These are phyloP conservation scores for Julus scanicus DNA, from an alignment of 2,888 invertebrate species.

Conservation along the genomic window DNA sequence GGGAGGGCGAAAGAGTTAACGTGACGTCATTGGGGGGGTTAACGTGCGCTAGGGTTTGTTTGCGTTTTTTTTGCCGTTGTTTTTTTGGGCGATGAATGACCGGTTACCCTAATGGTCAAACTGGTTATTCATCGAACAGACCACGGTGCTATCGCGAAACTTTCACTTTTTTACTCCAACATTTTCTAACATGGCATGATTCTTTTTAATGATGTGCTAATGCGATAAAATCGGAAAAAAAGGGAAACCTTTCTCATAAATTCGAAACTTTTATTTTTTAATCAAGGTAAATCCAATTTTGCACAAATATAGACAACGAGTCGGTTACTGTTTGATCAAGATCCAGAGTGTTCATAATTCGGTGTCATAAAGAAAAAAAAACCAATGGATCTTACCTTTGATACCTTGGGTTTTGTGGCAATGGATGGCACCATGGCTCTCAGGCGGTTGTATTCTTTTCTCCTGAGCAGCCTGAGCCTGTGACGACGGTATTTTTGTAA, in stretches of 20 bases:
- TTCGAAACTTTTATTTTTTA: too few species aligned
- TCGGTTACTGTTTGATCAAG: too few species aligned
- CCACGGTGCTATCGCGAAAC: neutral
- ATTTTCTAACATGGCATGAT: too few species aligned
- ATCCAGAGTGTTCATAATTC: too few species aligned
- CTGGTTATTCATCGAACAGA: neutral
- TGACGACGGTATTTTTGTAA: slow-evolving; percentile 54
- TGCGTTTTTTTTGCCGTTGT: neutral
- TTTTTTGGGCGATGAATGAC: neutral
- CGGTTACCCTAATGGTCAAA: neutral
- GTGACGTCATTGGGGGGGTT: neutral
- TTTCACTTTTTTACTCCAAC: neutral
- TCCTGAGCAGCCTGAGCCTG: slow-evolving; percentile 56
- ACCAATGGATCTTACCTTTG: slow-evolving; percentile 63
- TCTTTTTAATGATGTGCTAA: too few species aligned
- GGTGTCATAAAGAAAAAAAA: too few species aligned
- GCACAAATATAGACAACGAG: too few species aligned
- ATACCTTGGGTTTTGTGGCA: slow-evolving; percentile 65
- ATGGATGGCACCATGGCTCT: slow-evolving; percentile 67
- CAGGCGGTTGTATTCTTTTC: slow-evolving; percentile 65
- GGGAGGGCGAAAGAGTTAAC: neutral
- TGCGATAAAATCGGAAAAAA: neutral
- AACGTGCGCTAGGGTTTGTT: neutral
- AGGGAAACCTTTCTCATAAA: neutral
- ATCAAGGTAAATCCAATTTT: too few species aligned